Evolutionary conservation across 1,140 invertebrate species (phyloP).

Genomic region (Diprion similis): DNA sequence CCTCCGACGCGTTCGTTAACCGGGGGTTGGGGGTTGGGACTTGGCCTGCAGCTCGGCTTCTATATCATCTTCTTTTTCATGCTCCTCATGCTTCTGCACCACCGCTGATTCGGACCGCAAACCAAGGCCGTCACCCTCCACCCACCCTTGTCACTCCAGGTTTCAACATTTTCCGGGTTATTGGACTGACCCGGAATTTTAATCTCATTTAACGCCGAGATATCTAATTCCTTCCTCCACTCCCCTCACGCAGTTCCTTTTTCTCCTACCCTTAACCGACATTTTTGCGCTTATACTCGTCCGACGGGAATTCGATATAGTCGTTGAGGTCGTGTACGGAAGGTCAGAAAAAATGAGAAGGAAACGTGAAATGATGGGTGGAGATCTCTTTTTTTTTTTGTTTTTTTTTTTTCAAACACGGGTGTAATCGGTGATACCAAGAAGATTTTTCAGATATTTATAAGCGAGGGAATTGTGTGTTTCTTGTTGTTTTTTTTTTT

Average conservation of each 20-base stretch:
- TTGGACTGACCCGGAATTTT: slow-evolving; percentile 47
- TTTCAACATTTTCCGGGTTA: slow-evolving; percentile 27
- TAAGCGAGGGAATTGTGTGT: not conserved
- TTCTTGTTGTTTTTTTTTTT: not conserved
- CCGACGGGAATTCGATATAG: no score
- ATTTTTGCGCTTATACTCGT: not conserved
- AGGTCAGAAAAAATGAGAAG: not conserved
- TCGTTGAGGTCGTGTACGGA: not conserved
- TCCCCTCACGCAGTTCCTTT: not conserved
- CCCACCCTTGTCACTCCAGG: not conserved
- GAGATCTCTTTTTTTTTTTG: not conserved
- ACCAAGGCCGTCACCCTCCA: not conserved
- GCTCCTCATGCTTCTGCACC: not conserved
- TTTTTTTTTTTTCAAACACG: not conserved
- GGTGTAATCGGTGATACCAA: slow-evolving; percentile 6
- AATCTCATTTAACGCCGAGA: slow-evolving; percentile 29
- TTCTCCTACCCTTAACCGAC: not conserved
- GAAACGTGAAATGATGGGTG: not conserved
- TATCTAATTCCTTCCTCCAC: not conserved
- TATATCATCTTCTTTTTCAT: no score
- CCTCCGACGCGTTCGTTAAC: not conserved
- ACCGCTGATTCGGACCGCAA: not conserved
- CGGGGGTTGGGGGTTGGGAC: not conserved
- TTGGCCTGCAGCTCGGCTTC: no score
- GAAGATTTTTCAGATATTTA: not conserved